A percentile compares a stretch with the other conserved stretches of the same genome.
phyloP scores from a whole-genome alignment of 2,797 vertebrate genomes.

The Tamandua tetradactyla region DNA sequence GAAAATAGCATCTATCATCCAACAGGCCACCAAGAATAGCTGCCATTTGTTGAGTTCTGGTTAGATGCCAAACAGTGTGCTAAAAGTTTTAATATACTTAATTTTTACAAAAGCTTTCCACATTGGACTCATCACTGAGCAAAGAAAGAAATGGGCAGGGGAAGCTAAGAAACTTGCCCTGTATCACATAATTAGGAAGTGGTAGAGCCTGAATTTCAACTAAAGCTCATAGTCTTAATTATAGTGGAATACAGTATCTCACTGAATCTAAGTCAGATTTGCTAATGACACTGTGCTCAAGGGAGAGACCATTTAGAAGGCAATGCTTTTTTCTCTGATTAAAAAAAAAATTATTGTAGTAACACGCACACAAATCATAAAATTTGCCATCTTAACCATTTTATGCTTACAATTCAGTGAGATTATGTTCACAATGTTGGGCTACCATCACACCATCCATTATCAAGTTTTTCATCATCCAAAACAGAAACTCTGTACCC shows the following conservation, averaged over 20 bases:
- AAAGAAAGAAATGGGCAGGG: neutral
- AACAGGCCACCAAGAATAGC: neutral
- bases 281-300: neutral
- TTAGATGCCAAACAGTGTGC: neutral
- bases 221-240: neutral
- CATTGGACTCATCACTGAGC: neutral
- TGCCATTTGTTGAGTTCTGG: neutral
- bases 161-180: neutral
- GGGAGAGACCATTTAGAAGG: neutral
- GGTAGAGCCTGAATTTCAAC: neutral
- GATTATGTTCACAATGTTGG: too few relatives aligned
- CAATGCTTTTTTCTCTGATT: neutral
- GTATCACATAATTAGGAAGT: neutral
- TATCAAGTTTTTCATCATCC: too few relatives aligned
- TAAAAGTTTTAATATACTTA: neutral
- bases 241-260: neutral
- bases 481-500: too few relatives aligned
- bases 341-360: too few relatives aligned
- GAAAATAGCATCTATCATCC: neutral
- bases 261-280: neutral
- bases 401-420: too few relatives aligned
- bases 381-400: too few relatives aligned
- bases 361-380: too few relatives aligned
- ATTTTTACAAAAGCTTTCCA: constrained; percentile 3
- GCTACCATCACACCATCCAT: too few relatives aligned